Conservation (phyloP, 2,113 vertebrate genomes). For the Pachycephala philippinensis region DNA sequence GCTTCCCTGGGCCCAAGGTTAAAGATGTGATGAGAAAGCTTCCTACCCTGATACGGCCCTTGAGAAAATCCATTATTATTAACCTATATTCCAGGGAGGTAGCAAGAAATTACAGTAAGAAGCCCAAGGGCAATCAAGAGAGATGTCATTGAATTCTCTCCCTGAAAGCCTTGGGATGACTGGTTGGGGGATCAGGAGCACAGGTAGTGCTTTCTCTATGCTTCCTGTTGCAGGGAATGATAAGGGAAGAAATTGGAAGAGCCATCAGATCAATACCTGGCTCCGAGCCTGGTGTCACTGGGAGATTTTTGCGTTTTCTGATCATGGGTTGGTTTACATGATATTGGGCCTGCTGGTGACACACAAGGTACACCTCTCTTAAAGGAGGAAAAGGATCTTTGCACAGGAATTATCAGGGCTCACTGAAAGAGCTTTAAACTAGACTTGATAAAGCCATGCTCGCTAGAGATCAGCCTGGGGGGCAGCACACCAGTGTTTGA, state of each 20-base stretch:
- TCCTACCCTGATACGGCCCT: neutral
- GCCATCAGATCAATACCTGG: neutral
- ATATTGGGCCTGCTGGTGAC: neutral
- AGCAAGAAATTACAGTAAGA: neutral
- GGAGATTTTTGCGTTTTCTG: neutral
- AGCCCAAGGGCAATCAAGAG: neutral
- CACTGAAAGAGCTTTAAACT: neutral
- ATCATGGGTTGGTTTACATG: neutral
- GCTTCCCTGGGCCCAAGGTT: neutral
- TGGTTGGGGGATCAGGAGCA: neutral
- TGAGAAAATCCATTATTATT: neutral
- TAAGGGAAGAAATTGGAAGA: neutral
- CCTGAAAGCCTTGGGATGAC: neutral
- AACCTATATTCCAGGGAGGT: neutral
- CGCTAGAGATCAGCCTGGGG: accelerated
- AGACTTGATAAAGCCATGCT: neutral
- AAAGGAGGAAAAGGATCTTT: neutral
- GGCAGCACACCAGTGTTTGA: neutral
- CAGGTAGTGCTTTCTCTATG: neutral
- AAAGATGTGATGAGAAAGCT: neutral
- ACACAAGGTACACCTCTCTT: neutral
- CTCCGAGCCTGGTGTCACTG: neutral
- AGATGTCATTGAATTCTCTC: neutral
- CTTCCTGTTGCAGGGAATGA: neutral
- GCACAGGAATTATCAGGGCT: neutral